A percentile compares a stretch with the other conserved stretches of the same genome.
Conservation (phyloP, 2,113 vertebrate species). For the Bathybates hornii region DNA sequence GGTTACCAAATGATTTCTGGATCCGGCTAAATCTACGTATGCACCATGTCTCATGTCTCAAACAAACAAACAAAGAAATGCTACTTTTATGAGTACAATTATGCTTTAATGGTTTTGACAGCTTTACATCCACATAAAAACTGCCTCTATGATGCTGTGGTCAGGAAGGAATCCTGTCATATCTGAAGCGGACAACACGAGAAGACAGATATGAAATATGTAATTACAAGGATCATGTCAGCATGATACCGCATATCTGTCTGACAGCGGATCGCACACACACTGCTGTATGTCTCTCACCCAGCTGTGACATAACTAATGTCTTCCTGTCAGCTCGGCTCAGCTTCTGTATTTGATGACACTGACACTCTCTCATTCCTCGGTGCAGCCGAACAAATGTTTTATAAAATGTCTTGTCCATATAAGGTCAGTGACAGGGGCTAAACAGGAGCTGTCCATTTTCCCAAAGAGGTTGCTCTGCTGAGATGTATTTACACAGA, state of each 20-base stretch:
- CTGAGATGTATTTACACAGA: background rate
- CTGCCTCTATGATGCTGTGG: background rate
- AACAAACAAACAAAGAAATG: background rate
- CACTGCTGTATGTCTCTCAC: background rate
- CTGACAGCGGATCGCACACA: background rate
- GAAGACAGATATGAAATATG: background rate
- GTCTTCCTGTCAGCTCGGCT: background rate
- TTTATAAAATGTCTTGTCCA: background rate
- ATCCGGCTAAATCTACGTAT: background rate
- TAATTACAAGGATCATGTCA: background rate
- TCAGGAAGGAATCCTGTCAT: background rate
- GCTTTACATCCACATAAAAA: background rate
- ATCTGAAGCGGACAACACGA: background rate
- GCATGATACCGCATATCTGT: background rate
- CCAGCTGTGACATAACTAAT: conserved; percentile 18
- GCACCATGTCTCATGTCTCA: background rate
- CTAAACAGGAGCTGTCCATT: background rate
- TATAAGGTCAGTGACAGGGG: background rate
- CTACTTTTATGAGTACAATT: background rate
- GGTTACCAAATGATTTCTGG: background rate
- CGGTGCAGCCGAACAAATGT: background rate
- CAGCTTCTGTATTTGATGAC: background rate
- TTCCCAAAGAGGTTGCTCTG: conserved; percentile 6
- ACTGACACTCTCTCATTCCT: background rate
- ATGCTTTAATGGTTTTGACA: background rate